These are phyloP conservation scores for Glossophaga mutica DNA, from an alignment of 2,797 vertebrate genomes.

Conservation along the genomic window DNA sequence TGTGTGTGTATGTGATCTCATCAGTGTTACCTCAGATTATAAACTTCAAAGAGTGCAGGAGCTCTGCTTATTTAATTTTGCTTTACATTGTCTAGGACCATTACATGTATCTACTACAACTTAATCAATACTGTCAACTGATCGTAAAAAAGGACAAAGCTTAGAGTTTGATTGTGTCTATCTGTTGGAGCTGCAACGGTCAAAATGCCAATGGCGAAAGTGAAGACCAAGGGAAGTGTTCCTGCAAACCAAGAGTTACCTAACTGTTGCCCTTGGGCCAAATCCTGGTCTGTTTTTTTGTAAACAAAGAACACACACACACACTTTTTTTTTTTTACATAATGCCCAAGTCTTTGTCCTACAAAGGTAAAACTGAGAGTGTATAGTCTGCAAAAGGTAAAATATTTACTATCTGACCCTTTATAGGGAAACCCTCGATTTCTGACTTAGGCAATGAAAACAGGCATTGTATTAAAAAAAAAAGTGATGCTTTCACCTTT, in stretches of 20 bases:
- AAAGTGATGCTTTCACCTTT: constrained; percentile 85
- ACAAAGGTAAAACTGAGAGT: neutral
- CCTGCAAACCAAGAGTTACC: neutral
- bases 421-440: neutral
- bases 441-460: neutral
- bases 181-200: neutral
- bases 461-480: neutral
- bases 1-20: neutral
- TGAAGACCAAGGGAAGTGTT: neutral
- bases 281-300: neutral
- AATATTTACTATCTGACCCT: neutral
- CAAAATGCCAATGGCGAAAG: neutral
- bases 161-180: neutral
- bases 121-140: neutral
- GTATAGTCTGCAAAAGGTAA: neutral
- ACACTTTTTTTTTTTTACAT: neutral
- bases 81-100: neutral
- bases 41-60: neutral
- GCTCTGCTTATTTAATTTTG: neutral
- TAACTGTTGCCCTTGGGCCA: neutral
- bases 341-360: neutral
- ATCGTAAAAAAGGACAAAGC: neutral
- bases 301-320: neutral
- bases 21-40: neutral
- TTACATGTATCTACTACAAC: neutral